Base-by-base conservation (phyloP, 2,888 invertebrate genomes). In the Ichneumoninae sp. region DNA sequence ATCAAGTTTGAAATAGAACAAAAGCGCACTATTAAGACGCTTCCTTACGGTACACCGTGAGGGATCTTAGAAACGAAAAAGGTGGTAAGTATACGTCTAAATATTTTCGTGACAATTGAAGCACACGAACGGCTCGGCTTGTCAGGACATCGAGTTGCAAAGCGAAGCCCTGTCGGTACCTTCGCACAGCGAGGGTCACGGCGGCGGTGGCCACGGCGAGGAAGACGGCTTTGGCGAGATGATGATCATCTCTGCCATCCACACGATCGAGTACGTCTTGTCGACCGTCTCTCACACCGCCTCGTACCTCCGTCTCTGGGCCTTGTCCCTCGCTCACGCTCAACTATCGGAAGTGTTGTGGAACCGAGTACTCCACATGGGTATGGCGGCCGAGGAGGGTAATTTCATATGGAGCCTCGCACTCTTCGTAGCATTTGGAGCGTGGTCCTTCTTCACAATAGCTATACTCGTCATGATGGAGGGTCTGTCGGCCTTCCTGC, bases 231-330 rank as follows among this genome's bases (percentile, higher is more conserved):
- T 98, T 94, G 96, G 97, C 87, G 99, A 99, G 92, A 94, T 98
- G 88, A 97, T 98, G 95, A 98, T 99, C 90, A 97, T 98, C 93
- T 98, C 99, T 92, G 97, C 96, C 22, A 99, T 99, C 90, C 99
- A 99, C 94, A 99, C 99, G 1, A 98, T 99, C 85, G 99, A 99
- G 94, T 99, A 98, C 92, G 98, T 98, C 86, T 95, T 99, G 86
- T 98, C 98, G 90, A 98, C 98, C 83, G 97, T 99, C 88, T 99
- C 99, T 0, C 98, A 99, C 93, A 99, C 99, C 0, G 99, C 99
- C 0, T 99, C 98, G 0, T 99, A 99, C 93, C 95, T 99, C 60
- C 97, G 99, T 90, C 95, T 99, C 86, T 99, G 99, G 99, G 99
- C 99, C 10, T 94, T 99, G 89, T 98, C 98, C 68, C 95, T 99